Percentiles rank a stretch among this genome's conserved stretches.
Conservation (phyloP, 2,113 vertebrate genomes). For the Phylloscopus trochilus region DNA sequence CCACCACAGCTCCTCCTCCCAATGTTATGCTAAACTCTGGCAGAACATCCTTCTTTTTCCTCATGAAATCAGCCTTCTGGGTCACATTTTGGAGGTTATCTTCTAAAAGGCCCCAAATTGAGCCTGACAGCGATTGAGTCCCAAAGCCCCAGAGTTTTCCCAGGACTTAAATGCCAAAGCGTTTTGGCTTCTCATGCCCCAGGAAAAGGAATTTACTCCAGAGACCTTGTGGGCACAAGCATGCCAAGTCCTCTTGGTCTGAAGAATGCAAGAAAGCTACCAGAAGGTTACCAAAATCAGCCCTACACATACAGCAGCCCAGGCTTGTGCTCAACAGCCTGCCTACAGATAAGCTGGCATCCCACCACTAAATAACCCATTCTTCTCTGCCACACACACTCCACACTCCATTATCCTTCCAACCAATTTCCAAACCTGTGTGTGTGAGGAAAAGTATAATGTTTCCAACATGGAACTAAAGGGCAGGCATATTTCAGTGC, state of each 20-base stretch:
- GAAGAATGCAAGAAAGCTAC: background rate
- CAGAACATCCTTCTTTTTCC: background rate
- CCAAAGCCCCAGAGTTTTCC: background rate
- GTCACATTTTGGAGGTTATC: background rate
- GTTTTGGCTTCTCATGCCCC: background rate
- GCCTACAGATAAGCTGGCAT: background rate
- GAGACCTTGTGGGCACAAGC: background rate
- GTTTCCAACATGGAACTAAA: background rate
- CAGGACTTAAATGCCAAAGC: background rate
- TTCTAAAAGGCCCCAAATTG: background rate
- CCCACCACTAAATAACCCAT: background rate
- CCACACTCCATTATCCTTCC: background rate
- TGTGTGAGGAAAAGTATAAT: background rate
- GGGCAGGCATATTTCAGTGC: background rate
- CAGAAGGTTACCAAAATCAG: background rate
- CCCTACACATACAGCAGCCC: background rate
- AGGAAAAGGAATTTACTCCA: background rate
- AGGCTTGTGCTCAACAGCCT: background rate
- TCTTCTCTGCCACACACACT: background rate
- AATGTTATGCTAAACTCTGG: background rate
- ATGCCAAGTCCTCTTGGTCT: background rate
- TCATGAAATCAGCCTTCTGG: background rate
- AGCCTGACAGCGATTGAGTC: background rate
- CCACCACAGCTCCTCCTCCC: background rate
- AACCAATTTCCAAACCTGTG: background rate